Evolutionary conservation across 2,113 vertebrate genomes (phyloP).

Genomic region (Ictalurus punctatus): DNA sequence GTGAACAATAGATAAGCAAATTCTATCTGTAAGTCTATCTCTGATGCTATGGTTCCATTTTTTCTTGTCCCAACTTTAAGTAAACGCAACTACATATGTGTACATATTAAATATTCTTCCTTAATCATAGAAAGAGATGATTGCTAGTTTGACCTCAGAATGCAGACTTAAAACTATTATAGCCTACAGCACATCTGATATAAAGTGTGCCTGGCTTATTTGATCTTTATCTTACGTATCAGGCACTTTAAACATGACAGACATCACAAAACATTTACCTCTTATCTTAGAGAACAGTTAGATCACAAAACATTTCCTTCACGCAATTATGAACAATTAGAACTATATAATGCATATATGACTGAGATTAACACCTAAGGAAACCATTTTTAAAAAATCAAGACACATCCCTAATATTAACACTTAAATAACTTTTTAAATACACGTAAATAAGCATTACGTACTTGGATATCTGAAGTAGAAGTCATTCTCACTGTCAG

Average conservation of each 20-base stretch:
- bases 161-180: background rate
- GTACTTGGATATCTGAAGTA: constrained; percentile 98
- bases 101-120: background rate
- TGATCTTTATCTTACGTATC: background rate
- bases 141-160: background rate
- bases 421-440: background rate
- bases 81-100: background rate
- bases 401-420: background rate
- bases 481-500: constrained; percentile 88
- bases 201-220: background rate
- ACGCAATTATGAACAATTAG: background rate
- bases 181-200: background rate
- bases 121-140: background rate
- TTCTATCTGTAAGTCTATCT: background rate
- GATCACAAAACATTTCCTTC: background rate
- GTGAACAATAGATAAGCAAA: background rate
- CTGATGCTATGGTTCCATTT: background rate
- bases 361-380: background rate
- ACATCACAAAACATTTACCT: background rate
- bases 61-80: background rate
- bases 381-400: background rate
- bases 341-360: background rate
- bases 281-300: background rate
- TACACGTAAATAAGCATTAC: constrained; percentile 60
- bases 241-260: background rate